Conservation (phyloP, 2,797 vertebrate species). For the Echeneis naucrates region DNA sequence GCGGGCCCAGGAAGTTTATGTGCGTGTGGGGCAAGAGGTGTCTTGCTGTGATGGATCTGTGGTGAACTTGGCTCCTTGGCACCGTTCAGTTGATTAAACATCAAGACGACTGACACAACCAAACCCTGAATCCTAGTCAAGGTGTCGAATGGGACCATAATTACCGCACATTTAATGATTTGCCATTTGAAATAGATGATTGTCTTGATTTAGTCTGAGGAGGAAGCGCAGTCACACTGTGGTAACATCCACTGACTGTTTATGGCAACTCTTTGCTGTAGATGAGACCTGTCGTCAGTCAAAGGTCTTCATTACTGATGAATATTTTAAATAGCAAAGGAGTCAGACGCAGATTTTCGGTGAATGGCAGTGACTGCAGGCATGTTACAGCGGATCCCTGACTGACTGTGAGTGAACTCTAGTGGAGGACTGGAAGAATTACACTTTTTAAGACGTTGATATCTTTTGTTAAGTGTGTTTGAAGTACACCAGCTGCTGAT, state of each 20-base stretch:
- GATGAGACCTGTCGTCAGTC: neutral
- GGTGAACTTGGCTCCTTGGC: conserved; percentile 48
- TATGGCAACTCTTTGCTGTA: neutral
- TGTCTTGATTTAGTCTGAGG: neutral
- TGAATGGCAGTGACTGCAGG: neutral
- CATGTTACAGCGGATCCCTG: neutral
- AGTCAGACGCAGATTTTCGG: neutral
- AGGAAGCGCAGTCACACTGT: too few relatives aligned
- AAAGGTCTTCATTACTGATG: neutral
- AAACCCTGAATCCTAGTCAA: neutral
- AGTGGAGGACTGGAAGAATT: conserved; percentile 32
- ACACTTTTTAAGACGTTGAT: neutral
- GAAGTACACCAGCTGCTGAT: too few relatives aligned
- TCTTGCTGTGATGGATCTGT: conserved; percentile 55
- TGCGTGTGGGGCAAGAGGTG: conserved; percentile 30
- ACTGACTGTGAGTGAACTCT: conserved; percentile 50
- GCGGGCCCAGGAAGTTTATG: conserved; percentile 27
- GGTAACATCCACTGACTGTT: neutral
- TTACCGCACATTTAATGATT: neutral
- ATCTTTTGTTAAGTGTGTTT: neutral
- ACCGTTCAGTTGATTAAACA: neutral
- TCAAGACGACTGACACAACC: neutral
- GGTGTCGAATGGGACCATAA: neutral
- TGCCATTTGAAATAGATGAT: neutral
- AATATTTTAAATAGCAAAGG: neutral